Base-by-base conservation (phyloP, 2,888 invertebrate genomes). In the Nebria brevicollis region DNA sequence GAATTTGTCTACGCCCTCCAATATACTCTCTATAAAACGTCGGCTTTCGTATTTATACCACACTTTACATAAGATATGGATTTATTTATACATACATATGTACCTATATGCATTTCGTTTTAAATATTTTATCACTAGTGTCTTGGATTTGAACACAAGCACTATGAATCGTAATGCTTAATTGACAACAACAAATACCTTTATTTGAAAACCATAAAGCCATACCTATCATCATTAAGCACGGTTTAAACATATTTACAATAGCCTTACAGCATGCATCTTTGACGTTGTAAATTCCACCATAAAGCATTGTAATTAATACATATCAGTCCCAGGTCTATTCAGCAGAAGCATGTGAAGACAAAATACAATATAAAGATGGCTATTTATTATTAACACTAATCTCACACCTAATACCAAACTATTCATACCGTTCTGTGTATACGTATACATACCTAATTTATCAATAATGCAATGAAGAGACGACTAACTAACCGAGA, bases 401-500 rank as follows among this genome's bases (percentile, higher is more conserved):
- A 75, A 75, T 77, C 75, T 73, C 68, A n/a, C 74, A 74, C 78
- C 74, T 78, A 78, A 78, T 78, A 73, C 78, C 66, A 68, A 11
- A 2, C 80, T 68, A 80, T 80, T 80, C 80, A 80, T 34, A 54
- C 13, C 54, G 0, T 54, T 54, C 20, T 20, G 20, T 54, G 54
- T 54, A 54, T 54, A 54, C 2, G 4, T 54, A 15, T 66, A 20
- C 41, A 70, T 34, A 43, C 65, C 74, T 80, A 80, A 83, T 84
- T 83, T 83, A 84, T 84, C 84, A 84, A 83, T 82, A 75, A 25
- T 77, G 77, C n/a, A 66, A 78, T 75, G 84, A 84, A 82, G 84
- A 84, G 82, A 77, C 81, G 77, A 77, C 82, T 84, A 84, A 84
- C 83, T 84, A 84, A 81, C 83, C 77, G 77, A 80, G 84, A 84